Percentiles rank a stretch among this genome's conserved stretches.
phyloP scores from a whole-genome alignment of 2,113 vertebrate genomes.

The Thalassoma bifasciatum region DNA sequence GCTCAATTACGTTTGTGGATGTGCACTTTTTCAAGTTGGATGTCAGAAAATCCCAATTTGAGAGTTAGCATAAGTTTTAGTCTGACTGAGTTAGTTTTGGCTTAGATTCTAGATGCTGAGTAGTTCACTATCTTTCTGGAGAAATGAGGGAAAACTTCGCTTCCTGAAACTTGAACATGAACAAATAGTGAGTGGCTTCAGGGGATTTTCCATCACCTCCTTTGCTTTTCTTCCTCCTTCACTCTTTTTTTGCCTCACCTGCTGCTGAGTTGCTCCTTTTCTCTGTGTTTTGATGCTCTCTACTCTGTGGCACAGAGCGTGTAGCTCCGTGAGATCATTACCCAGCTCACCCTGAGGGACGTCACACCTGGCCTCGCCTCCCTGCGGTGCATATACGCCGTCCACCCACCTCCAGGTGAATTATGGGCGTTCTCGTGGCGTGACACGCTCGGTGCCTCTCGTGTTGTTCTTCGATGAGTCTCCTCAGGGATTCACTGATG shows the following conservation, averaged over 20 bases:
- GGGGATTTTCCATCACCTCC: too few species aligned
- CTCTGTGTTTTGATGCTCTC: background rate
- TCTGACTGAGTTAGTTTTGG: too few species aligned
- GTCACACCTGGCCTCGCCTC: background rate
- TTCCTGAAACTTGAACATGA: too few species aligned
- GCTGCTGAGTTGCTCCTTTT: background rate
- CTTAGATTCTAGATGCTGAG: too few species aligned
- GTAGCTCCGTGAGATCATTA: slow-evolving; percentile 18
- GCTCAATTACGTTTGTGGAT: too few species aligned
- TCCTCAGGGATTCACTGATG: slow-evolving; percentile 19
- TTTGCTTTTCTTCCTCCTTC: background rate
- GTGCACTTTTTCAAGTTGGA: too few species aligned
- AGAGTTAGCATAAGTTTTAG: too few species aligned
- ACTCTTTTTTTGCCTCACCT: background rate
- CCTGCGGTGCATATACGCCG: slow-evolving; percentile 3
- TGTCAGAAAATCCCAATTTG: too few species aligned
- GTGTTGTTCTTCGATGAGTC: background rate
- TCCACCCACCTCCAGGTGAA: slow-evolving; percentile 1
- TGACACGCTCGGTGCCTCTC: slow-evolving; percentile 3
- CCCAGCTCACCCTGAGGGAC: slow-evolving; percentile 2
- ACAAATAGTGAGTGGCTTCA: too few species aligned
- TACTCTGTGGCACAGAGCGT: background rate
- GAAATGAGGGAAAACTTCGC: too few species aligned
- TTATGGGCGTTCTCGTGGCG: background rate
- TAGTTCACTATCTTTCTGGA: too few species aligned